Percentiles rank a stretch among this genome's conserved stretches.
Conservation (phyloP, 2,113 vertebrate species). For the Gila orcuttii region DNA sequence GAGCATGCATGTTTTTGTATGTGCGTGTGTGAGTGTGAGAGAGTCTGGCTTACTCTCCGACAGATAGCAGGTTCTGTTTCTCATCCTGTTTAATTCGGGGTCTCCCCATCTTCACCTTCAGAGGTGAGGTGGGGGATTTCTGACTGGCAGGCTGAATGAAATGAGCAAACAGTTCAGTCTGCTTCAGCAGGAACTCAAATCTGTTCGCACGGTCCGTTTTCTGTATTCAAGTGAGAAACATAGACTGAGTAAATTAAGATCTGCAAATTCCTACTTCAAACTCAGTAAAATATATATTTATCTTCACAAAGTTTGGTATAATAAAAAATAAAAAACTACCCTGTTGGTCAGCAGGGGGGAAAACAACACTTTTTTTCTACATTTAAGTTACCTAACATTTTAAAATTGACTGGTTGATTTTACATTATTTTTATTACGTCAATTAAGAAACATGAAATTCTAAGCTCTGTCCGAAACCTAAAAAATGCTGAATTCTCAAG, state of each 20-base stretch:
- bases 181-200: conserved; percentile 89
- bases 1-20: neutral
- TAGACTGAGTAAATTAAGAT: neutral
- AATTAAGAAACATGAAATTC: neutral
- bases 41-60: conserved; percentile 81
- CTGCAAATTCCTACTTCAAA: neutral
- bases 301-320: neutral
- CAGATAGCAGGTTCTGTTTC: conserved; percentile 85
- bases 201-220: conserved; percentile 87
- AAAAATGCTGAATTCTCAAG: neutral
- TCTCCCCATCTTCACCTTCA: conserved; percentile 84
- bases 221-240: conserved; percentile 65
- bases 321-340: neutral
- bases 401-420: neutral
- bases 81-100: conserved; percentile 85
- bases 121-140: conserved; percentile 85
- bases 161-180: conserved; percentile 90
- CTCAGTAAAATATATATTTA: neutral
- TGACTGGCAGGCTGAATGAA: conserved; percentile 89
- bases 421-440: neutral
- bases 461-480: neutral
- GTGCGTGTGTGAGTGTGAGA: neutral
- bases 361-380: neutral
- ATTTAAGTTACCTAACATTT: neutral
- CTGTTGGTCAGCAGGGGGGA: neutral